Base-by-base conservation (phyloP, 2,888 invertebrate genomes). In the Himalopsyche anomala region DNA sequence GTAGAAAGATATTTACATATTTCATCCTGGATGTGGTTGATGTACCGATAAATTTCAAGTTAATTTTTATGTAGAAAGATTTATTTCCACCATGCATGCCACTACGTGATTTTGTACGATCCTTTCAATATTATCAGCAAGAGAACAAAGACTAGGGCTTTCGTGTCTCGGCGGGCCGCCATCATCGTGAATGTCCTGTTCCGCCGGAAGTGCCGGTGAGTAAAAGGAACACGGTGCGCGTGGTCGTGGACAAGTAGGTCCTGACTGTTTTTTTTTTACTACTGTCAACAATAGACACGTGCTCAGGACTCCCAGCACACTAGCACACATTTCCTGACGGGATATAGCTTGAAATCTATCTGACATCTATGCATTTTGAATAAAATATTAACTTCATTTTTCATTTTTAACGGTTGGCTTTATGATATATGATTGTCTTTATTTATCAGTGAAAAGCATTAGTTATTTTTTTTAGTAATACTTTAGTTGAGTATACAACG, bases 281-380 rank as follows among this genome's bases (percentile, higher is more conserved):
- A 28, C 28, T 62, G 62, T 62, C 62, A 62, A 62, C 62, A 62
- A 62, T 62, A 62, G 62, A 28, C 62, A 62, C 62, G 62, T 62
- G 62, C 62, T 62, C 62, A 19, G 62, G 62, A 28, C 62, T 19
- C 8, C 28, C 62, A 62, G 11, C 62, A 62, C 62, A 62, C 62
- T 62, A 62, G 62, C 62, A 62, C 62, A 62, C 62, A 62, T 62
- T 62, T 62, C 62, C 62, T 62, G 62, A 62, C 62, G 62, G 62
- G 62, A 62, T 19, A 62, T 11, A n/a, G 62, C 28, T 62, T 28
- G 9, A 62, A n/a, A 28, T 62, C 62, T 28, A 62, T 62, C 62
- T 62, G 62, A 62, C 62, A 62, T 62, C 62, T 62, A 62, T 62
- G 62, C 62, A 62, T 8, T 62, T 28, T n/a, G 62, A 62, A 62